These are phyloP conservation scores for Sminthopsis crassicaudata DNA, from an alignment of 2,113 vertebrate genomes.

Conservation along the genomic window DNA sequence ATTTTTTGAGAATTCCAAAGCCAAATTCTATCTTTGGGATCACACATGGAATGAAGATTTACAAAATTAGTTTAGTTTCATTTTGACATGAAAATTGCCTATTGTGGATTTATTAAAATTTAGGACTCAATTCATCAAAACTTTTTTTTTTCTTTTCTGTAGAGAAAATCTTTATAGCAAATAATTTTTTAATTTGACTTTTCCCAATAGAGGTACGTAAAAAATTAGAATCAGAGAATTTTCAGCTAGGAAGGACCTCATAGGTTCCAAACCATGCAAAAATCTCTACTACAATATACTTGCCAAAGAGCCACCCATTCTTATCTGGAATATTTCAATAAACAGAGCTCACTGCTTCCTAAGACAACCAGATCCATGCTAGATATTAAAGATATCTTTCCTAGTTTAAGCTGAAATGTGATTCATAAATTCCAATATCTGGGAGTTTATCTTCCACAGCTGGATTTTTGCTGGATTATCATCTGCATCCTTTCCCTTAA, in stretches of 20 bases:
- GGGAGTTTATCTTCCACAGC: neutral
- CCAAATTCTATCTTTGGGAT: slow-evolving; percentile 23
- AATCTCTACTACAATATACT: neutral
- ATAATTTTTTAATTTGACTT: neutral
- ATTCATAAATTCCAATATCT: neutral
- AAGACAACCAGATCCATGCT: neutral
- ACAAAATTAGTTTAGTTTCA: neutral
- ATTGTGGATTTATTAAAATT: neutral
- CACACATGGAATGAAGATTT: neutral
- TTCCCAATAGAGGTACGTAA: neutral
- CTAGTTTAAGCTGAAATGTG: neutral
- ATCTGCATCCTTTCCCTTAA: no score
- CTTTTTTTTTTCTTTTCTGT: neutral
- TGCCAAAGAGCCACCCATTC: neutral
- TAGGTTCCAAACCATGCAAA: neutral
- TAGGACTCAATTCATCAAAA: neutral
- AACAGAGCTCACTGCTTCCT: neutral
- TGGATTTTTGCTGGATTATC: no score
- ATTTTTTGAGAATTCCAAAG: neutral
- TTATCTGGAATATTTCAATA: neutral
- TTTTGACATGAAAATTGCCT: neutral
- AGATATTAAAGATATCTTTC: neutral
- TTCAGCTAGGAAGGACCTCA: neutral
- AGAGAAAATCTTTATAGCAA: neutral
- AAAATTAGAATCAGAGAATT: neutral